phyloP scores from a whole-genome alignment of 2,113 vertebrate genomes.

The Mus spicilegus region DNA sequence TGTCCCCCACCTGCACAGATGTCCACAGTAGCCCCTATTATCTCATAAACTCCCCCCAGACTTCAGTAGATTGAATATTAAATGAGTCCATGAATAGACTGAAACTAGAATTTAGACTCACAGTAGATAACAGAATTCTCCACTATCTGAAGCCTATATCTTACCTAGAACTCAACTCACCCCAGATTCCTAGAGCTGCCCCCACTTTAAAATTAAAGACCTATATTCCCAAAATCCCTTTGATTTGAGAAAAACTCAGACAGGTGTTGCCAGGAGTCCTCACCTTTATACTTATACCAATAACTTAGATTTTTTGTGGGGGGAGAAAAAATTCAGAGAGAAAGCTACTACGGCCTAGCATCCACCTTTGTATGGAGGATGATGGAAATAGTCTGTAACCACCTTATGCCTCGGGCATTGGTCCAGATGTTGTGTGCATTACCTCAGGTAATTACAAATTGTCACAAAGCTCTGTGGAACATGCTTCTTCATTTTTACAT shows the following conservation, averaged over 20 bases:
- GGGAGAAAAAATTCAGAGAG: background rate
- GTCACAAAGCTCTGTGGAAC: background rate
- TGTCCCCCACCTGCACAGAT: background rate
- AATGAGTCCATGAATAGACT: background rate
- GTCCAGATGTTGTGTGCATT: too few relatives aligned
- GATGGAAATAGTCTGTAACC: background rate
- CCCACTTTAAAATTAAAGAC: background rate
- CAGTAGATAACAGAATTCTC: background rate
- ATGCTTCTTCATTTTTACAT: background rate
- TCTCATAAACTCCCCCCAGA: background rate
- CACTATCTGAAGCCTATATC: background rate
- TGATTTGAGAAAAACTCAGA: background rate
- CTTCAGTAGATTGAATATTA: background rate
- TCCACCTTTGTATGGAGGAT: background rate
- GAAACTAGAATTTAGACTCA: background rate
- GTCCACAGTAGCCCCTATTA: background rate
- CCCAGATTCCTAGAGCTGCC: background rate
- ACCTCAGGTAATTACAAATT: background rate
- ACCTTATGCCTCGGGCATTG: background rate
- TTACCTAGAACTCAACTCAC: background rate
- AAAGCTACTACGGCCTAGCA: background rate
- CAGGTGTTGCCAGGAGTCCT: background rate
- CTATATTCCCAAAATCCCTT: background rate
- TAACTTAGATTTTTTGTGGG: background rate
- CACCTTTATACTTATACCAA: background rate